Conservation (phyloP, 2,888 invertebrate genomes). For the Pimpla rufipes region DNA sequence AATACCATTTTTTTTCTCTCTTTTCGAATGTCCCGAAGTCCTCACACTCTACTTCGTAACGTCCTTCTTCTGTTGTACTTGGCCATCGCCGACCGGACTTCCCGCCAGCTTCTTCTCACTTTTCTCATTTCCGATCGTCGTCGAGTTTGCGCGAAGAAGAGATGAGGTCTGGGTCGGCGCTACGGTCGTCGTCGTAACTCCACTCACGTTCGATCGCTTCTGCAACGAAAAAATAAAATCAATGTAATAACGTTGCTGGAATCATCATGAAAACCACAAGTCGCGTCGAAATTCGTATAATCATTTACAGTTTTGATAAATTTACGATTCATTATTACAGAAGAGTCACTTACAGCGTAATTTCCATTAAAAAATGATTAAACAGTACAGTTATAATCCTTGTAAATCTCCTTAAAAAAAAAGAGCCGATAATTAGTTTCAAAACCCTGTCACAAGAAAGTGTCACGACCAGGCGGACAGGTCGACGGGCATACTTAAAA, state of each 20-base stretch:
- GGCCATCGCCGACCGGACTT: constrained; percentile 33
- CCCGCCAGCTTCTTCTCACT: constrained; percentile 46
- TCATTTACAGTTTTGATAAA: no score
- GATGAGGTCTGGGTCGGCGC: constrained; percentile 41
- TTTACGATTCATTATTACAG: no score
- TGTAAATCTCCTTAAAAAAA: no score
- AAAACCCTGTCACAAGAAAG: background rate
- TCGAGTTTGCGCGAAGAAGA: constrained; percentile 37
- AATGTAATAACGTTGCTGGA: constrained; percentile 1
- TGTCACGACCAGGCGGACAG: background rate
- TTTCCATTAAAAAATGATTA: no score
- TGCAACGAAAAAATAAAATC: constrained; percentile 42
- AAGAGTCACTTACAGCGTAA: no score
- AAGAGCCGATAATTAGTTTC: background rate
- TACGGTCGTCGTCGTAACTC: constrained; percentile 37
- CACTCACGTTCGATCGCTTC: constrained; percentile 62
- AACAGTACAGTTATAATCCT: no score
- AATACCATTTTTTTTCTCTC: constrained; percentile 9
- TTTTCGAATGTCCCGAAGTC: constrained; percentile 17
- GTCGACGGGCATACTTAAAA: background rate
- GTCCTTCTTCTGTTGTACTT: constrained; percentile 44
- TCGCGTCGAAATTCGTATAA: background rate
- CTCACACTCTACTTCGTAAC: constrained; percentile 50
- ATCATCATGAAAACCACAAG: background rate
- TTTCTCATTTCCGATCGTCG: constrained; percentile 47